These are phyloP conservation scores for Venustoraphidia nigricollis DNA, from an alignment of 2,888 invertebrate genomes.

Conservation along the genomic window DNA sequence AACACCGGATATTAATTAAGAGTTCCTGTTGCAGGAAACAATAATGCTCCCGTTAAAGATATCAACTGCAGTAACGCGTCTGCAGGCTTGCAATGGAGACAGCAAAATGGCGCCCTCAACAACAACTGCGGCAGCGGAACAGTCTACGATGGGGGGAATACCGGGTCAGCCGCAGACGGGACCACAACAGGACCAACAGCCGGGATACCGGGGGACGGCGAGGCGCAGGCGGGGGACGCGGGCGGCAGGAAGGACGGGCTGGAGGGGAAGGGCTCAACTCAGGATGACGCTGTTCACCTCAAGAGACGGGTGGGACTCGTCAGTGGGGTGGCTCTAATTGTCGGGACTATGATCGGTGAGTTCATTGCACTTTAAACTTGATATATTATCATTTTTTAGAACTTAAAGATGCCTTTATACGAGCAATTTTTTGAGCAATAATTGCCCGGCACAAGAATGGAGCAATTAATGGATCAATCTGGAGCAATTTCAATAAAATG, in stretches of 20 bases:
- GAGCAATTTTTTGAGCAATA: no score
- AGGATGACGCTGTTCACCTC: conserved; percentile 96
- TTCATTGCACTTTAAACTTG: conserved; percentile 4
- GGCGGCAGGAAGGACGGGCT: conserved; percentile 43
- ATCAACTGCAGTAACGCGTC: conserved; percentile 6
- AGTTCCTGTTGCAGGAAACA: conserved; percentile 22
- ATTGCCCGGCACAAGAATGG: no score
- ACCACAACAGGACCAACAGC: conserved; percentile 28
- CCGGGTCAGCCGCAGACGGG: conserved; percentile 33
- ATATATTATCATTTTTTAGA: no score
- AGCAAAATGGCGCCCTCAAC: not conserved
- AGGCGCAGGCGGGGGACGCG: conserved; percentile 33
- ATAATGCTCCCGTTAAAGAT: conserved; percentile 20
- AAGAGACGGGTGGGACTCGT: conserved; percentile 98
- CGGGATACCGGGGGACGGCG: conserved; percentile 30
- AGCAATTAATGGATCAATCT: no score
- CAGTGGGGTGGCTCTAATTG: conserved; percentile 98
- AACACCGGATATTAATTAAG: conserved; percentile 2
- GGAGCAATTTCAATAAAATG: no score
- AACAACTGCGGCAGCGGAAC: conserved; percentile 1
- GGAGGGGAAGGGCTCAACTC: conserved; percentile 83
- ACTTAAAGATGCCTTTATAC: no score
- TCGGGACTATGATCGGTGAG: conserved; percentile 94
- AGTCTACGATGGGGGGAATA: conserved; percentile 14
- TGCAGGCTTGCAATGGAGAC: not conserved